Base-by-base conservation (phyloP, 2,797 vertebrate species). In the Rhinella marina region DNA sequence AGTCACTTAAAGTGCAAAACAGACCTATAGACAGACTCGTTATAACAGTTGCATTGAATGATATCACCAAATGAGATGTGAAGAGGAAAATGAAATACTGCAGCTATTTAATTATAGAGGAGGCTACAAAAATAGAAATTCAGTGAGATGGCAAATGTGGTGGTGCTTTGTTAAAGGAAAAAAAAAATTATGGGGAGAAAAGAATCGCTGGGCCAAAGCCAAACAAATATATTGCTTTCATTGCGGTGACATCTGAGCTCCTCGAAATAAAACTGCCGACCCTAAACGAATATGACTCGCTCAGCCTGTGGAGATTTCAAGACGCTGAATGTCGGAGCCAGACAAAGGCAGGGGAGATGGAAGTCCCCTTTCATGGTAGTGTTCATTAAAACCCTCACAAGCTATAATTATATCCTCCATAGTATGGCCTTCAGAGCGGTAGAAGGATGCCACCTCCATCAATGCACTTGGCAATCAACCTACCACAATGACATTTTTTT, bases 71-170 rank as follows among this genome's bases (percentile, higher is more conserved):
- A 85, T 89, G 84, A 89, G 84, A 89, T 89, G 88, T 89, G 84
- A 89, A 89, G 81, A 89, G 84, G 79, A 82, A 89, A 89, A 89
- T 89, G 84, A 89, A 89, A 89, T 86, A 86, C 88, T 89, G 88
- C 79, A 89, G 88, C 80, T 82, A 89, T 86, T 86, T 89, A 89
- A 89, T 89, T 89, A 89, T 86, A 86, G 72, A 86, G 80, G 62
- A 89, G 84, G 25, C 84, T 82, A 82, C 80, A 89, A 89, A 89
- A 89, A 78, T 82, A 89, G 88, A 86, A 86, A 86, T 83, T 78
- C 88, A 77, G 88, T 72, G 70, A 86, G 66, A 86, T 86, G 72
- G 80, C 61, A 89, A 86, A 89, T 78, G 78, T 77, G 81, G 87
- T 41, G 61, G 41, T 21, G 75, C 84, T 79, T 86, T 86, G 84